phyloP scores from a whole-genome alignment of 1,140 invertebrate genomes.

The Drosophila ercepeae region DNA sequence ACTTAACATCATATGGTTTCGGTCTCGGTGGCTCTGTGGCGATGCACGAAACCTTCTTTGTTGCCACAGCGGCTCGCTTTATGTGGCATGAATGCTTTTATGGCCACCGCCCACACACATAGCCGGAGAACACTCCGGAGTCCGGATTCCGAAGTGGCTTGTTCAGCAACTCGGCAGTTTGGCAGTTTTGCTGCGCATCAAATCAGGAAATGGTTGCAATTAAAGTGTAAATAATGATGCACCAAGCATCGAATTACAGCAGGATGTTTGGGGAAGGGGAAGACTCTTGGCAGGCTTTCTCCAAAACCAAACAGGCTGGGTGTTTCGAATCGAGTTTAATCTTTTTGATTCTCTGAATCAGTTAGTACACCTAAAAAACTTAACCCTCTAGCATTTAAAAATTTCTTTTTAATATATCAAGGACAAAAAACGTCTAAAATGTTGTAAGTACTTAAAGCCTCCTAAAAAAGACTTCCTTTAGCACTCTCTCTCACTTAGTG shows the following conservation, averaged over 20 bases:
- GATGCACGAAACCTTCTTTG: conserved; percentile 42
- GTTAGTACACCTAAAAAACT: neutral
- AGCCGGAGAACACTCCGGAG: neutral
- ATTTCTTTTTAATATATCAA: neutral
- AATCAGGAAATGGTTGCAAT: conserved; percentile 71
- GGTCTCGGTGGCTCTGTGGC: conserved; percentile 10
- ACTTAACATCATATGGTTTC: conserved; percentile 54
- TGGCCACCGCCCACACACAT: conserved; percentile 27
- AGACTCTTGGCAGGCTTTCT: neutral
- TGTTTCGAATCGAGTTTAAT: neutral
- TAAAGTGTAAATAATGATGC: conserved; percentile 73
- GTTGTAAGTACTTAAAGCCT: conserved; percentile 8
- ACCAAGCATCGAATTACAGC: conserved; percentile 51
- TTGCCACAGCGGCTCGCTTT: conserved; percentile 56
- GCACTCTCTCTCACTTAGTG: neutral
- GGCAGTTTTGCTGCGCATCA: conserved; percentile 30
- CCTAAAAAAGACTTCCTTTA: neutral
- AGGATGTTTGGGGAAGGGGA: neutral
- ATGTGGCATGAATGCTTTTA: conserved; percentile 62
- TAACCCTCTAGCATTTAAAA: neutral
- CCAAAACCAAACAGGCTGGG: neutral
- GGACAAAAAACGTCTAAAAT: conserved; percentile 2
- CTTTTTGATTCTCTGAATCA: neutral
- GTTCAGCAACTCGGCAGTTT: neutral
- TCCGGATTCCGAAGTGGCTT: conserved; percentile 17